Conservation (phyloP, 2,888 invertebrate species). For the Pemphredon lugubris region DNA sequence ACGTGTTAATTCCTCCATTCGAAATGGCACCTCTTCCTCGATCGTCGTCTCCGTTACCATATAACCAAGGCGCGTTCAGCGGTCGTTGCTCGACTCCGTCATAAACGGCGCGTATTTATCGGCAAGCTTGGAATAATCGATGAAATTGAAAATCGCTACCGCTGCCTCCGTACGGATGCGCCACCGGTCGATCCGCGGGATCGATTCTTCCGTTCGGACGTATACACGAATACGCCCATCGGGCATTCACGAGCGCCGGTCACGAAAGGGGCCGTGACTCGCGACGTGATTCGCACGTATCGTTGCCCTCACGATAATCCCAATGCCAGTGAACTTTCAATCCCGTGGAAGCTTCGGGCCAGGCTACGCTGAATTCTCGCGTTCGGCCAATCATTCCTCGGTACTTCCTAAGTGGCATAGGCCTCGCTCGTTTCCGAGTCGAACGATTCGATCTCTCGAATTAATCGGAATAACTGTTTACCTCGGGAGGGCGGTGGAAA, state of each 20-base stretch:
- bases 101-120: constrained; percentile 42
- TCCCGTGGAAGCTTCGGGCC: constrained; percentile 59
- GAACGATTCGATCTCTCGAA: constrained; percentile 14
- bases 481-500: too few relatives aligned
- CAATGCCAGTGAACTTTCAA: constrained; percentile 75
- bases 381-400: constrained; percentile 50
- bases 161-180: constrained; percentile 57
- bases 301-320: constrained; percentile 69
- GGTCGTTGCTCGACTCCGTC: constrained; percentile 43
- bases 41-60: too few relatives aligned
- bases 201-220: constrained; percentile 60
- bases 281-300: constrained; percentile 76
- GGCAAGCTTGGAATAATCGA: background rate
- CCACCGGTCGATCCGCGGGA: constrained; percentile 66
- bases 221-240: constrained; percentile 74
- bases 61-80: too few relatives aligned
- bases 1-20: too few relatives aligned
- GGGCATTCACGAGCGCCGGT: constrained; percentile 76
- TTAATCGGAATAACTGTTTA: constrained; percentile 1
- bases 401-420: constrained; percentile 38
- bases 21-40: too few relatives aligned
- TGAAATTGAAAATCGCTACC: constrained; percentile 60
- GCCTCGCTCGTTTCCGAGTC: constrained; percentile 16
- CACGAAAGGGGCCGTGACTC: constrained; percentile 74
- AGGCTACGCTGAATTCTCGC: constrained; percentile 57